Conservation (phyloP, 1,140 invertebrate genomes). For the Phymastichus coffea region DNA sequence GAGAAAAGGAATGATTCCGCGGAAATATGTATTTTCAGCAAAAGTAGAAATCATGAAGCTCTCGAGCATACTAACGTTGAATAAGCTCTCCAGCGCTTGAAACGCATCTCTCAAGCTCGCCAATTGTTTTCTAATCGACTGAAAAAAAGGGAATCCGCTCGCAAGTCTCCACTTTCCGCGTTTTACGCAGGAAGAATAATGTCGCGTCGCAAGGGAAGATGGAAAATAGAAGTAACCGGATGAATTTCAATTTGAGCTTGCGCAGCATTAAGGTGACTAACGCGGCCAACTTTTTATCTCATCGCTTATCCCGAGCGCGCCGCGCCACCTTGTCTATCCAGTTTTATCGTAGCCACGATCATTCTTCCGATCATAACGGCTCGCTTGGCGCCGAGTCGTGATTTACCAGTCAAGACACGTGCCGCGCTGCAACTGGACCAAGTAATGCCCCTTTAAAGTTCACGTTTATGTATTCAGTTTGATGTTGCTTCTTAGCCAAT, state of each 20-base stretch:
- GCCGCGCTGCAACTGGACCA: neutral
- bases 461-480: too few species aligned
- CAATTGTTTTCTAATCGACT: too few species aligned
- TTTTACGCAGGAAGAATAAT: neutral
- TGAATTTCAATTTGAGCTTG: slow-evolving; percentile 14
- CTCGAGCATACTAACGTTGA: too few species aligned
- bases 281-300: slow-evolving; percentile 1
- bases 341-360: slow-evolving; percentile 1
- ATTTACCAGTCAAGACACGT: neutral
- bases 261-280: slow-evolving; percentile 6
- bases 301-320: neutral
- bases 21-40: too few species aligned
- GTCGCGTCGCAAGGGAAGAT: neutral
- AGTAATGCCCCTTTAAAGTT: too few species aligned
- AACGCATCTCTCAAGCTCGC: too few species aligned
- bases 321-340: neutral
- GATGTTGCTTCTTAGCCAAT: too few species aligned
- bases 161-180: too few species aligned
- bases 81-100: too few species aligned
- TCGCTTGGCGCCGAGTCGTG: neutral
- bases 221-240: neutral
- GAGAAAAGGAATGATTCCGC: too few species aligned
- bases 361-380: slow-evolving; percentile 1
- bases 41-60: too few species aligned
- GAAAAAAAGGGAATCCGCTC: too few species aligned